Conservation (phyloP, 2,888 invertebrate genomes). For the Deilephila elpenor region DNA sequence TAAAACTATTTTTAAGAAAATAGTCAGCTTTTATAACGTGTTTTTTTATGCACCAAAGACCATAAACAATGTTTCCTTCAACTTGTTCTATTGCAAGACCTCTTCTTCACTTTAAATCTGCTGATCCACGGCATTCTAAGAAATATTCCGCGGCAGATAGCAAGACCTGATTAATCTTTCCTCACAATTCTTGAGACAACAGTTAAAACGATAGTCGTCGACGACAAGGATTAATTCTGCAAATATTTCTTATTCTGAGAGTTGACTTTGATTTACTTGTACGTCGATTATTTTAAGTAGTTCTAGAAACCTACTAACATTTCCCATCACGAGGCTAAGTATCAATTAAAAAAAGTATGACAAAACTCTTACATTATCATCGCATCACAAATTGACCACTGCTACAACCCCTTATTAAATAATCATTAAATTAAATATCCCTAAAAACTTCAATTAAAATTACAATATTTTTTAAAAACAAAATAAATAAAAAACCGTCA, state of each 20-base stretch:
- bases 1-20: too few relatives aligned
- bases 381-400: too few relatives aligned
- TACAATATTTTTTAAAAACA: not conserved
- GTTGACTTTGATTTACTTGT: not conserved
- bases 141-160: not conserved
- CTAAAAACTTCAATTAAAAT: not conserved
- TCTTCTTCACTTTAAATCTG: not conserved
- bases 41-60: too few relatives aligned
- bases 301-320: too few relatives aligned
- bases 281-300: too few relatives aligned
- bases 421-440: not conserved
- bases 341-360: too few relatives aligned
- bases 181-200: not conserved
- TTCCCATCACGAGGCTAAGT: too few relatives aligned
- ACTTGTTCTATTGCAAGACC: not conserved
- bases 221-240: not conserved
- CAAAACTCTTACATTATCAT: too few relatives aligned
- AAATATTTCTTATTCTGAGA: constrained; percentile 1
- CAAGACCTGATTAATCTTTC: constrained; percentile 8
- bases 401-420: not conserved
- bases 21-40: too few relatives aligned
- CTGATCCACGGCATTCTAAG: not conserved
- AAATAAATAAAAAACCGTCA: not conserved
- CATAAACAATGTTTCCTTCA: too few relatives aligned
- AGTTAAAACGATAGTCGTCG: not conserved